Evolutionary conservation across 2,888 invertebrate genomes (phyloP), one percentile per base, ranked within the genome.

Genomic region (Gortyna flavago): DNA sequence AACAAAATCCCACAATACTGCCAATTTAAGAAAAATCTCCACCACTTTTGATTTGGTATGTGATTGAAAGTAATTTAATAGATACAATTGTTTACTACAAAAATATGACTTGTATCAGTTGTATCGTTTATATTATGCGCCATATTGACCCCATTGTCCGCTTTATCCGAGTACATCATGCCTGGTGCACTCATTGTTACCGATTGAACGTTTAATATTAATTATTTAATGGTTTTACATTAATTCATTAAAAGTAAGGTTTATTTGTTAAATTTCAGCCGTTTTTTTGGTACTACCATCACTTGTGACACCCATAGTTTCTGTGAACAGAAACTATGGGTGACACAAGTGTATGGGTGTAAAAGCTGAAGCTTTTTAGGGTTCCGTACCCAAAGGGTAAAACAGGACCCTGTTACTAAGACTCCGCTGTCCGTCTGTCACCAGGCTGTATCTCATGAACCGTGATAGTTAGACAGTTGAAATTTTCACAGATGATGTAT

Each of bases 91-190:
- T 75, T 79, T 62, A 62, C 35, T 41, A 38, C 62, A 66, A 74
- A 81, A 80, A 79, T 73, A 72, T 64, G 59, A 85, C 41, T 41
- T 32, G 16, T 64, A 48, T 72, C 41, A 85, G 35, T 41, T 32
- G 16, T 64, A 48, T 72, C 41, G n/a, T 70, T 71, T 32, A 64
- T 16, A 65, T 64, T 16, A 65, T 64, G n/a, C 80, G 75, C 87
- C 70, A 75, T 84, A 61, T 75, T 87, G 84, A 85, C 87, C 85
- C 61, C 75, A 68, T 83, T 83, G 72, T 73, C 25, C 32, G 57
- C n/a, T 32, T 44, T 73, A 67, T 70, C 72, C 66, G 5, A 44
- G 72, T 72, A 64, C 87, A 71, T 79, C 64, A 38, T 38, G 35
- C 54, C 51, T 66, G 61, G 51, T 75, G 72, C 72, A 84, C 72